phyloP scores from a whole-genome alignment of 1,140 invertebrate species.

The Drosophila parvula region DNA sequence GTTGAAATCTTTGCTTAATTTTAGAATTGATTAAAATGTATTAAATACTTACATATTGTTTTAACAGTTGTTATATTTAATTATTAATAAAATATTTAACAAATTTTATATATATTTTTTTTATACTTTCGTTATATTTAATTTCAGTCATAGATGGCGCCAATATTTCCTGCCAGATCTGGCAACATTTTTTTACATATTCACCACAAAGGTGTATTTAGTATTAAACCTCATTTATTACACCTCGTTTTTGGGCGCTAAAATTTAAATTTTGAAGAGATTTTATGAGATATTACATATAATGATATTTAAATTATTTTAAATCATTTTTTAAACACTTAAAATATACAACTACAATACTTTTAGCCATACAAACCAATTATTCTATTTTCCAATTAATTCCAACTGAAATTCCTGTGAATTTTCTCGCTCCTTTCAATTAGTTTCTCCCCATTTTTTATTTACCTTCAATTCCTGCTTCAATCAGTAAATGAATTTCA shows the following conservation, averaged over 20 bases:
- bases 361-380: background rate
- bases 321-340: background rate
- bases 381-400: background rate
- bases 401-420: background rate
- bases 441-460: background rate
- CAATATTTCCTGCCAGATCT: background rate
- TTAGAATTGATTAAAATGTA: too few relatives aligned
- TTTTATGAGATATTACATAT: background rate
- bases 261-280: background rate
- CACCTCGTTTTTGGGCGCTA: background rate
- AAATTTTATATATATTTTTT: too few relatives aligned
- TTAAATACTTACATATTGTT: rapidly evolving
- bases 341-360: background rate
- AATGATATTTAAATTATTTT: background rate
- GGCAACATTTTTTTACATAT: background rate
- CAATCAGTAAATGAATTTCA: constrained; percentile 37
- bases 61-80: too few relatives aligned
- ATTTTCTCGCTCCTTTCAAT: background rate
- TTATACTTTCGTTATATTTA: too few relatives aligned
- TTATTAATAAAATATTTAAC: background rate
- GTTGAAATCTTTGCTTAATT: background rate
- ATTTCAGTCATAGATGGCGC: constrained; percentile 2
- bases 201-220: background rate
- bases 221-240: too few relatives aligned
- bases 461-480: background rate